Conservation (phyloP, 2,797 vertebrate species). For the Loriculus beryllinus region DNA sequence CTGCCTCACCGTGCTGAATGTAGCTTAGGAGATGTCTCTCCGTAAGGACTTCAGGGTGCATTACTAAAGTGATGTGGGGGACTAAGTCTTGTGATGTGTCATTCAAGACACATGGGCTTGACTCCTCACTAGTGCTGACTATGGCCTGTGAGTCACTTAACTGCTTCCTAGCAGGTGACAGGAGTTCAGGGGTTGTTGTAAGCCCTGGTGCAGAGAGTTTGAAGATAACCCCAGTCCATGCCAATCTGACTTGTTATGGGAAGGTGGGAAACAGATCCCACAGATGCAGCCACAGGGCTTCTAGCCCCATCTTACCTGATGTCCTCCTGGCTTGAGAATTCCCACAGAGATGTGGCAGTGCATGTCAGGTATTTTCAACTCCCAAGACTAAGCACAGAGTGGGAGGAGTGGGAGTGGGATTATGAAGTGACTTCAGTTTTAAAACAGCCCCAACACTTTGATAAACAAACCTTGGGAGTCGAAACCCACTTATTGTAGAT, state of each 20-base stretch:
- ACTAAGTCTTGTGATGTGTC: not conserved
- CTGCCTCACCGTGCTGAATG: rapidly evolving
- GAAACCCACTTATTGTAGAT: not conserved
- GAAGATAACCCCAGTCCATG: not conserved
- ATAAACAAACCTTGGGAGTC: conserved; percentile 30
- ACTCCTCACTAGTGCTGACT: not conserved
- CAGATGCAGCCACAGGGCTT: not conserved
- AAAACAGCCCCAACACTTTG: not conserved
- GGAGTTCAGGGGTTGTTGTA: not conserved
- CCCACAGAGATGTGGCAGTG: not conserved
- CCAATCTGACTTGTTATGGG: not conserved
- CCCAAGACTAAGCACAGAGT: not conserved
- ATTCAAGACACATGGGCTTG: not conserved
- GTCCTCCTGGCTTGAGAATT: not conserved
- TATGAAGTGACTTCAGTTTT: conserved; percentile 13
- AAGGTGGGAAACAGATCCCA: not conserved
- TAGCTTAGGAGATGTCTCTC: not conserved
- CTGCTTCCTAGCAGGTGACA: not conserved
- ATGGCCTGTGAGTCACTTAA: not conserved
- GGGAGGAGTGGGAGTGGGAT: conserved; percentile 30
- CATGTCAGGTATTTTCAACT: not conserved
- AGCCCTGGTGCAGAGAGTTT: not conserved
- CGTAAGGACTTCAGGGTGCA: not conserved
- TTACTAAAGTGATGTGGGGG: not conserved
- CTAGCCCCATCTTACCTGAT: not conserved